Evolutionary conservation across 2,888 invertebrate species (phyloP), one percentile per base, ranked within the genome.

Genomic region (Ceraclea dissimilis): DNA sequence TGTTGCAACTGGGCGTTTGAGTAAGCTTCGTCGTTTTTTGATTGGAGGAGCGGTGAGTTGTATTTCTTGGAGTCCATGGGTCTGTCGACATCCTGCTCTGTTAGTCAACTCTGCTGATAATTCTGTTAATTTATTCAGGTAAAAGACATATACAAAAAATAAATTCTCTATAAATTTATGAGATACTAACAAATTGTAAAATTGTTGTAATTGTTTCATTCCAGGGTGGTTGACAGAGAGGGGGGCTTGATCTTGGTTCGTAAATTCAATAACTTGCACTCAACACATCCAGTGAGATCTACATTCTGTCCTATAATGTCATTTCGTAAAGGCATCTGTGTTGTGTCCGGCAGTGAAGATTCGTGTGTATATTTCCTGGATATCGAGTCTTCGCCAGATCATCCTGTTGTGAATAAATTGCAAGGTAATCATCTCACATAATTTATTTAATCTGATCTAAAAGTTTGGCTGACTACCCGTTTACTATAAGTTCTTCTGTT

Each of bases 221-320:
- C 56, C 63, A 83, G 88, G 64, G 81, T 88, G 54, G 72, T 75
- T 0, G 82, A 85, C 69, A 78, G 79, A 63, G 85, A 87, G 64
- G 88, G 88, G 49, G 78, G 78, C 43, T 69, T 90, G 47, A 73
- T 78, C 51, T 70, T 88, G 50, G 83, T 82, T 71, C 79, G 83
- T 65, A 82, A 81, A 47, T 87, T 87, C 71, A 78, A 78, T 50
- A 81, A 86, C 62, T 69, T 74, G 50, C 88, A 89, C 69, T 73
- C 75, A 51, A 71, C 69, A 47, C 75, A 79, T 66, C 70, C 79
- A 61, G 81, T 90, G 19, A 77, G 81, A 63, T 88, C 90, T 26
- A 85, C 88, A 2, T 93, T 93, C 76, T 93, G 92, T 67, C 91
- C 93, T 4, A 82, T 86, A 62, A 89, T 89, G 86, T 89, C 88